A percentile compares a stretch with the other conserved stretches of the same genome.
These are phyloP conservation scores for Orthonychiurus folsomi DNA, from an alignment of 2,888 invertebrate genomes.

Conservation along the genomic window DNA sequence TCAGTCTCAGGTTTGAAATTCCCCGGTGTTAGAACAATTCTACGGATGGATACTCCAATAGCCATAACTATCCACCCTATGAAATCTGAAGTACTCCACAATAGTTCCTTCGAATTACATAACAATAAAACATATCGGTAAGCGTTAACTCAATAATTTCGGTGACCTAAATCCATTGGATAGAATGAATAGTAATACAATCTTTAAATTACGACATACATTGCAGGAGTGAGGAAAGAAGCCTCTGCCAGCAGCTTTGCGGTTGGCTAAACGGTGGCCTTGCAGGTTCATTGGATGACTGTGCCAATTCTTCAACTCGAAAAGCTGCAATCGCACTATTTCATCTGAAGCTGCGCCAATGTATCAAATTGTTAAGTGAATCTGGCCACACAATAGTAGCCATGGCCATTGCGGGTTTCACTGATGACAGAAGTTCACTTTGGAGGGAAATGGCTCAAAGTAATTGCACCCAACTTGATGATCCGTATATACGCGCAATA, in stretches of 20 bases:
- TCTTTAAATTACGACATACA: constrained; percentile 34
- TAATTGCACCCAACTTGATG: constrained; percentile 67
- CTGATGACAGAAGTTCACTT: constrained; percentile 68
- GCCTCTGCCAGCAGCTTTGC: constrained; percentile 72
- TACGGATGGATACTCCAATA: constrained; percentile 27
- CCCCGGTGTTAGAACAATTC: constrained; percentile 35
- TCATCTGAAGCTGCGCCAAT: constrained; percentile 71
- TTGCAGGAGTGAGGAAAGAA: constrained; percentile 61
- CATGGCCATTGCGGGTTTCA: constrained; percentile 54
- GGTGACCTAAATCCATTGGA: not conserved
- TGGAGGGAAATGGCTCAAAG: constrained; percentile 67
- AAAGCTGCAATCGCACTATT: constrained; percentile 88
- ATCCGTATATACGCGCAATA: constrained; percentile 82
- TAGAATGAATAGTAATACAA: not conserved
- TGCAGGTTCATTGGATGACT: constrained; percentile 49
- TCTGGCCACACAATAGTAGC: constrained; percentile 37
- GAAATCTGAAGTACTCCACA: constrained; percentile 38
- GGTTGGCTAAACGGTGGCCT: constrained; percentile 70
- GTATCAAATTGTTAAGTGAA: constrained; percentile 74
- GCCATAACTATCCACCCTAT: constrained; percentile 19
- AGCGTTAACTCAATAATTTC: constrained; percentile 6
- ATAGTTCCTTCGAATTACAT: constrained; percentile 36
- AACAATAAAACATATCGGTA: constrained; percentile 37
- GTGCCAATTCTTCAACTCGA: constrained; percentile 59
- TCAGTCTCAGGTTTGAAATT: constrained; percentile 28